Evolutionary conservation across 2,888 invertebrate genomes (phyloP).

Genomic region (Noctua pronuba): DNA sequence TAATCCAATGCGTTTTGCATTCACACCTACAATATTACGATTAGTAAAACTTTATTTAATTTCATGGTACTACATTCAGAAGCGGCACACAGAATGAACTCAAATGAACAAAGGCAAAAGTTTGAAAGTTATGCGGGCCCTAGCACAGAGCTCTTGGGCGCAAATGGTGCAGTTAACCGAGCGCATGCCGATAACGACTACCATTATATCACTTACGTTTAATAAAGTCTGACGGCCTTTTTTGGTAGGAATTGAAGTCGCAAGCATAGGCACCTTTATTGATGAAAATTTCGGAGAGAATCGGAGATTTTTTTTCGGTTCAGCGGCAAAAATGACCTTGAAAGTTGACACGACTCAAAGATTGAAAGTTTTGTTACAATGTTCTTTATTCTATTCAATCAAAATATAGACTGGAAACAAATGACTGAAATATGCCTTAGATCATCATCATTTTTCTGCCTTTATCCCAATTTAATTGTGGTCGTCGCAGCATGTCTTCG

Average conservation of each 20-base stretch:
- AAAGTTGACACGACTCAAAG: not conserved
- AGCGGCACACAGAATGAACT: slow-evolving; percentile 35
- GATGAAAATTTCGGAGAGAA: not conserved
- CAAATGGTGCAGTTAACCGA: slow-evolving; percentile 65
- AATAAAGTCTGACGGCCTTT: slow-evolving; percentile 58
- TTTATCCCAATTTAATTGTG: not conserved
- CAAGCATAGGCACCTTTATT: not conserved
- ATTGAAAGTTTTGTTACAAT: not conserved
- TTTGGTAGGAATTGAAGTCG: slow-evolving; percentile 24
- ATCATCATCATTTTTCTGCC: not conserved
- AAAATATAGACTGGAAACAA: not conserved
- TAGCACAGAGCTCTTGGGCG: slow-evolving; percentile 56
- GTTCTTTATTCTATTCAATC: not conserved
- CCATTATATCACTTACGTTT: slow-evolving; percentile 65
- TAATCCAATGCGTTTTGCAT: not conserved
- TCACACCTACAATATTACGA: not conserved
- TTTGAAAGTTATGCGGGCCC: slow-evolving; percentile 57
- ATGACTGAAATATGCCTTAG: not conserved
- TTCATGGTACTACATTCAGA: slow-evolving; percentile 23
- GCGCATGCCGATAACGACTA: slow-evolving; percentile 64
- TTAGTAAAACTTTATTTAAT: slow-evolving; percentile 8
- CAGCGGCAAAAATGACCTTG: not conserved
- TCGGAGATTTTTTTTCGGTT: not conserved
- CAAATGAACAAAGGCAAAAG: slow-evolving; percentile 47
- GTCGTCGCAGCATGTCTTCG: not conserved